Conservation (phyloP, 92 coral and sea anemone genomes). For the Muricea muricata region DNA sequence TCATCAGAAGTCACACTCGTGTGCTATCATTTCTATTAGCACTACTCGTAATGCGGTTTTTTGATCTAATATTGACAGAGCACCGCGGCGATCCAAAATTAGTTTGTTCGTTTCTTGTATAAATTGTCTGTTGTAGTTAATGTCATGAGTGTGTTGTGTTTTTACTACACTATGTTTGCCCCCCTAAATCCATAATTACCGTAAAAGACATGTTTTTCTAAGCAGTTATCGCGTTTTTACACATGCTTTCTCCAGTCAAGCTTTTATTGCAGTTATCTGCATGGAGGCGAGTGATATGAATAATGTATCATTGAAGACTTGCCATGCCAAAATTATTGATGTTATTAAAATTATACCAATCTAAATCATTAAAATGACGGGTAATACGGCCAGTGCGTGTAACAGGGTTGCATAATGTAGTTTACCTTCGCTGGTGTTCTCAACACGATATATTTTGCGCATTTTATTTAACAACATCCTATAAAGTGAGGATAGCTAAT, state of each 20-base stretch:
- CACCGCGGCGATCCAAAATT: not conserved
- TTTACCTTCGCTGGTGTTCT: no score
- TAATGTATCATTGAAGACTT: not conserved
- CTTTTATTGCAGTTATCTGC: not conserved
- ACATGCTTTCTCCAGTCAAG: not conserved
- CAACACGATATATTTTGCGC: no score
- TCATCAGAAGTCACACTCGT: slow-evolving; percentile 5
- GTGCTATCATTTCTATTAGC: slow-evolving; percentile 25
- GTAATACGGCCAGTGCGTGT: no score
- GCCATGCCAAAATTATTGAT: not conserved
- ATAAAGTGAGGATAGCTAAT: no score
- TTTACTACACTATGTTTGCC: not conserved
- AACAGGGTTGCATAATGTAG: no score
- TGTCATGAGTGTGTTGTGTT: not conserved
- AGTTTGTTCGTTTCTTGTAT: not conserved
- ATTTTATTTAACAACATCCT: no score
- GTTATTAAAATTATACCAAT: not conserved
- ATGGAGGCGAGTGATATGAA: slow-evolving; percentile 1
- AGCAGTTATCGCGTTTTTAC: slow-evolving; percentile 15
- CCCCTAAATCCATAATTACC: not conserved
- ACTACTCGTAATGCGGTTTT: slow-evolving; percentile 18
- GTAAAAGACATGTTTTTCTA: slow-evolving; percentile 3
- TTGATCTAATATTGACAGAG: slow-evolving; percentile 4
- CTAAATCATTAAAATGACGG: no score
- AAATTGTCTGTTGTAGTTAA: not conserved